phyloP scores from a whole-genome alignment of 2,888 invertebrate species.

The Zele albiditarsus region DNA sequence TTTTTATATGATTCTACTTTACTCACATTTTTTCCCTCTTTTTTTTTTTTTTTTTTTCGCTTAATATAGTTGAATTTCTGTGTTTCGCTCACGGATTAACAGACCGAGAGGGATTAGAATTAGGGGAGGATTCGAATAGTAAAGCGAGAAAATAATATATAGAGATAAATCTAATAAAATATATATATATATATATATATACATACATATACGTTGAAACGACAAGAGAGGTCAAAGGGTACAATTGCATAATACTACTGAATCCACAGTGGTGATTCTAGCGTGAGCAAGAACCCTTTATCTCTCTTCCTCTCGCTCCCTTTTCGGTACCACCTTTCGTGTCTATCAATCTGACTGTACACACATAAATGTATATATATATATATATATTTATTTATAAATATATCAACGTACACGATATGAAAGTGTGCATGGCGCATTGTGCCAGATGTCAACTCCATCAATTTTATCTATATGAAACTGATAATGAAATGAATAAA shows the following conservation, averaged over 20 bases:
- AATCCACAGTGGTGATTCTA: not conserved
- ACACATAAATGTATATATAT: not conserved
- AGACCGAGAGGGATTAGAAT: conserved; percentile 14
- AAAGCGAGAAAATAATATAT: not conserved
- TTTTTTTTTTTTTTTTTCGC: conserved; percentile 1
- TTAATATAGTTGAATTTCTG: conserved; percentile 20
- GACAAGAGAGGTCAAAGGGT: conserved; percentile 37
- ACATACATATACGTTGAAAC: not conserved
- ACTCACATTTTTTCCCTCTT: not conserved
- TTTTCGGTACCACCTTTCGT: conserved; percentile 13
- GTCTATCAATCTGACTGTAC: conserved; percentile 6
- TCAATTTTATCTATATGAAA: not conserved
- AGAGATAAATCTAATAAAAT: not conserved
- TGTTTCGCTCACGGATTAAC: conserved; percentile 37
- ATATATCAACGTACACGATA: not conserved
- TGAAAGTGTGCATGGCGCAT: not conserved
- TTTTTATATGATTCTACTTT: conserved; percentile 16
- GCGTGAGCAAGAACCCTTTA: not conserved
- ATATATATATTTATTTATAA: not conserved
- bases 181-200: not conserved
- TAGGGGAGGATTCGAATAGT: not conserved
- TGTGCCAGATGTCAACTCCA: not conserved
- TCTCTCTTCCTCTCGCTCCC: not conserved
- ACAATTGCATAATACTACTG: conserved; percentile 30
- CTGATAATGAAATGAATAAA: not conserved